Evolutionary conservation across 2,797 vertebrate genomes (phyloP), one percentile per base, ranked within the genome.

Genomic region (Chelonia mydas): DNA sequence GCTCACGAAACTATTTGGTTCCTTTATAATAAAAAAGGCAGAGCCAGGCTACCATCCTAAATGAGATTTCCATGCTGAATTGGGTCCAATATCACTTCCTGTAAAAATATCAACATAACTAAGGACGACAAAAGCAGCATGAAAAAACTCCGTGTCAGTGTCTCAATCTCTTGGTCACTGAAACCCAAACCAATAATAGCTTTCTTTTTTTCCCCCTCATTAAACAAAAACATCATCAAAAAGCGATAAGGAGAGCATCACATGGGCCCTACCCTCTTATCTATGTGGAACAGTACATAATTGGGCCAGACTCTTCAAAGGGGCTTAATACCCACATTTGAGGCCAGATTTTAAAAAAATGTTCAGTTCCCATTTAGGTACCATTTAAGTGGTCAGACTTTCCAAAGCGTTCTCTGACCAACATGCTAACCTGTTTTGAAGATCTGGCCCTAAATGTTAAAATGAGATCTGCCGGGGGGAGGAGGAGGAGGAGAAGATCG

Each of bases 401-500:
- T 45, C 37, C 37, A 45, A 13, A 74, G 21, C 13, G 72, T 74
- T 25, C 65, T 5, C 23, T 11, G 23, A 11, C 11, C 72, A 45
- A 45, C 37, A 74, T 74, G 41, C 6, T 25, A 74, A 74, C 45
- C 25, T 25, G 7, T 74, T 74, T 45, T 74, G 37, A 45, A 74
- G 41, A 74, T 74, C 72, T 74, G n/a, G 72, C 23, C 72, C 3
- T 45, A 45, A 74, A 23, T 45, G 11, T 45, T 41, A 27, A 37
- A 74, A 74, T 45, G 68, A 74, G 23, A 74, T 3, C n/a, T 74
- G 19, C 68, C 45, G 11, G 33, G n/a, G 19, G 15, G 27, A 23
- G 9, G 23, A 6, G 17, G 17, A 50, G 2, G 51, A 49, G 16
- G 6, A 2, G 17, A 6, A 2, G 17, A 6, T 53, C 1, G 2